Conservation (phyloP, 2,888 invertebrate genomes). For the Scaptodrosophila latifasciaeformis region DNA sequence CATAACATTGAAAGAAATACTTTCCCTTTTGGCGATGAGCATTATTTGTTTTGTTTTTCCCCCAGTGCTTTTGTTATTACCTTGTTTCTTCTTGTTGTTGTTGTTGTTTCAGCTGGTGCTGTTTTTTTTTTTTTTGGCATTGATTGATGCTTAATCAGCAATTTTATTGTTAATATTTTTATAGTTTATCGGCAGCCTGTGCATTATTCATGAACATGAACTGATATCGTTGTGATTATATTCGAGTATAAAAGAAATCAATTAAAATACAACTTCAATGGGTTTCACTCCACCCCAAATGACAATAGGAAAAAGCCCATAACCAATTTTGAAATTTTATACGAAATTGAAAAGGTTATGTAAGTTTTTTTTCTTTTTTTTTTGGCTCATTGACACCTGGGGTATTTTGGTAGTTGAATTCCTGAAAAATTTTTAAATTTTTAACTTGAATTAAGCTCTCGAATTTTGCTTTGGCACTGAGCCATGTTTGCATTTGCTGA, state of each 20-base stretch:
- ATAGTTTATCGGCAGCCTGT: slow-evolving; percentile 21
- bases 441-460: no score
- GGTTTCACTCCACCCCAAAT: not conserved
- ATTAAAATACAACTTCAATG: not conserved
- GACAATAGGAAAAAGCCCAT: not conserved
- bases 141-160: slow-evolving; percentile 69
- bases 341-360: no score
- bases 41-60: slow-evolving; percentile 25
- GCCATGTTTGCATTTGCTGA: no score
- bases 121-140: slow-evolving; percentile 27
- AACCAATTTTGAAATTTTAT: not conserved
- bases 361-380: no score
- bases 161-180: slow-evolving; percentile 64
- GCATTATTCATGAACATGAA: slow-evolving; percentile 8
- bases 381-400: no score
- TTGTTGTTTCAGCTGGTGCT: slow-evolving; percentile 3
- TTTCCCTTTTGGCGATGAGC: slow-evolving; percentile 51
- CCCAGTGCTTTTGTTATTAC: slow-evolving; percentile 15
- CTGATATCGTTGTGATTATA: slow-evolving; percentile 11
- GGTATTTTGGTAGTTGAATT: no score
- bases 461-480: no score
- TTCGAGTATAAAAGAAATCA: slow-evolving; percentile 5
- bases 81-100: slow-evolving; percentile 14
- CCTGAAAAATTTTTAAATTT: no score
- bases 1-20: slow-evolving; percentile 29